Conservation (phyloP, 2,888 invertebrate genomes). For the Dynastes tityus region DNA sequence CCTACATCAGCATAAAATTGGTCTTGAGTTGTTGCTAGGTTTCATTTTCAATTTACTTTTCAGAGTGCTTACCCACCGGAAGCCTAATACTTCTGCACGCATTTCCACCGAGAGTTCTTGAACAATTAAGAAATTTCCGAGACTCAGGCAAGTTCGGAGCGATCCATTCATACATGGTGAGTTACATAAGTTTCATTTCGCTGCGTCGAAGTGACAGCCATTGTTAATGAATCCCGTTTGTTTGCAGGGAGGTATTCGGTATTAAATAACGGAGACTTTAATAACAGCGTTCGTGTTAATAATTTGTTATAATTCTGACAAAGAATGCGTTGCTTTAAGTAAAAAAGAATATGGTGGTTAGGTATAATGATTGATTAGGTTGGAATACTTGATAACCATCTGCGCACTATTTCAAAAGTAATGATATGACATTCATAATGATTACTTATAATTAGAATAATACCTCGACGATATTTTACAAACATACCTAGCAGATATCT, state of each 20-base stretch:
- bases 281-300: conserved; percentile 1
- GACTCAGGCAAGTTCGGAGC: conserved; percentile 21
- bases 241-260: conserved; percentile 5
- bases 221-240: conserved; percentile 24
- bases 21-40: conserved; percentile 34
- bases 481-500: too few relatives aligned
- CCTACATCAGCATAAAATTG: conserved; percentile 11
- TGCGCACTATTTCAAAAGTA: too few relatives aligned
- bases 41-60: conserved; percentile 36
- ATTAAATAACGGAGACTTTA: conserved; percentile 5
- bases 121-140: conserved; percentile 44
- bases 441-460: too few relatives aligned
- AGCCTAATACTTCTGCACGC: conserved; percentile 34
- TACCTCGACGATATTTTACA: too few relatives aligned
- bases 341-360: too few relatives aligned
- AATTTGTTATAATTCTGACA: conserved; percentile 21
- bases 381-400: too few relatives aligned
- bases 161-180: conserved; percentile 25
- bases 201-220: conserved; percentile 24
- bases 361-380: too few relatives aligned
- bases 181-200: conserved; percentile 36
- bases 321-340: too few relatives aligned
- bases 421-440: too few relatives aligned
- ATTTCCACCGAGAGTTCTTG: conserved; percentile 37
- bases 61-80: conserved; percentile 19